These are phyloP conservation scores for Aleiodes sp. DNA, from an alignment of 1,140 invertebrate genomes.

Conservation along the genomic window DNA sequence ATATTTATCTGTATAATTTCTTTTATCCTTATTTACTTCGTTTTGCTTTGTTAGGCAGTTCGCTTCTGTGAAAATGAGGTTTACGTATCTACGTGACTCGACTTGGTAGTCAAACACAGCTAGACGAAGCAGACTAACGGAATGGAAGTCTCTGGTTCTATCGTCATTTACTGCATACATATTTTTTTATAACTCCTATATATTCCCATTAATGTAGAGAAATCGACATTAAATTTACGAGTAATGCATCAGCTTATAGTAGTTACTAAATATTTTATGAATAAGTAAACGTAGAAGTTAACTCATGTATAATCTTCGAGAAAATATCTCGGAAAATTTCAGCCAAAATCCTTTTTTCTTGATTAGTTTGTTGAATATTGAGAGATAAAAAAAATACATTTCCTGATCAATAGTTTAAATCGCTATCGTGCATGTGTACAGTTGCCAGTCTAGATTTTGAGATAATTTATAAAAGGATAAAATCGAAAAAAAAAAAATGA, in stretches of 20 bases:
- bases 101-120: background rate
- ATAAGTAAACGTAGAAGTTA: background rate
- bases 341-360: background rate
- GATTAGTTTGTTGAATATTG: background rate
- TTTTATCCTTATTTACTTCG: background rate
- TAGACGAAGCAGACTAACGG: background rate
- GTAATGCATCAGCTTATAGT: too few species aligned
- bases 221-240: background rate
- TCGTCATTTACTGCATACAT: background rate
- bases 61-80: slow-evolving; percentile 7
- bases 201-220: background rate
- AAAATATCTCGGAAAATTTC: background rate
- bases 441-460: too few species aligned
- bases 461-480: too few species aligned
- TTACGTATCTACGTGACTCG: slow-evolving; percentile 14
- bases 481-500: too few species aligned
- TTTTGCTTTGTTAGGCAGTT: background rate
- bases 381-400: too few species aligned
- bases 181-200: background rate
- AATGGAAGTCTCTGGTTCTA: background rate
- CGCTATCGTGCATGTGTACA: too few species aligned
- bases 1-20: background rate
- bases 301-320: too few species aligned
- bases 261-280: background rate
- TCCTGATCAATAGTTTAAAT: too few species aligned